Evolutionary conservation across 2,797 vertebrate species (phyloP).

Genomic region (Coregonus ussuriensis): DNA sequence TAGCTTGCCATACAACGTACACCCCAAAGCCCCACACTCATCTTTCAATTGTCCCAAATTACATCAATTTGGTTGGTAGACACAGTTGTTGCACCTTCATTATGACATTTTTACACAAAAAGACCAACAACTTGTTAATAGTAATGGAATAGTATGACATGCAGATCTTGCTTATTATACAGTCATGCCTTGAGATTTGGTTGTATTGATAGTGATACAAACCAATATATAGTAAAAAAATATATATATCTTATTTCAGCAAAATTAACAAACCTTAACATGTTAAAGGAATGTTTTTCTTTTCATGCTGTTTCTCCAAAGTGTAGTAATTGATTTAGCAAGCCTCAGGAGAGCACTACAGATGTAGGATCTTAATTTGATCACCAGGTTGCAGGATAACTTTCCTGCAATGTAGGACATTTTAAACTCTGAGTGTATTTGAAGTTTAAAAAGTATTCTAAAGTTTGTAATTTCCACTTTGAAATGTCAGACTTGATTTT

Average conservation of each 20-base stretch:
- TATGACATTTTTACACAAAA: no score
- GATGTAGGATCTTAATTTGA: not conserved
- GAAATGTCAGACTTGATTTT: no score
- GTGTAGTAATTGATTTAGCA: not conserved
- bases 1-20: not conserved
- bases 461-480: no score
- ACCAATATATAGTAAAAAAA: not conserved
- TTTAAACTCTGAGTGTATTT: no score
- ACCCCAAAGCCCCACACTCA: not conserved
- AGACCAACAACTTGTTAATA: not conserved
- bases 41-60: no score
- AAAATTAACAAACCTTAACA: not conserved
- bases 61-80: no score
- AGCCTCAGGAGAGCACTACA: not conserved
- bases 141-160: not conserved
- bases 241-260: not conserved
- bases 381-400: no score
- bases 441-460: no score
- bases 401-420: no score
- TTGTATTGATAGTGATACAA: not conserved
- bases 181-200: not conserved
- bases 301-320: not conserved
- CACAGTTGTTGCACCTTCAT: no score
- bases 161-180: not conserved
- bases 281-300: not conserved